Evolutionary conservation across 2,113 vertebrate species (phyloP), one percentile per base, ranked within the genome.

Genomic region (Melozone crissalis): DNA sequence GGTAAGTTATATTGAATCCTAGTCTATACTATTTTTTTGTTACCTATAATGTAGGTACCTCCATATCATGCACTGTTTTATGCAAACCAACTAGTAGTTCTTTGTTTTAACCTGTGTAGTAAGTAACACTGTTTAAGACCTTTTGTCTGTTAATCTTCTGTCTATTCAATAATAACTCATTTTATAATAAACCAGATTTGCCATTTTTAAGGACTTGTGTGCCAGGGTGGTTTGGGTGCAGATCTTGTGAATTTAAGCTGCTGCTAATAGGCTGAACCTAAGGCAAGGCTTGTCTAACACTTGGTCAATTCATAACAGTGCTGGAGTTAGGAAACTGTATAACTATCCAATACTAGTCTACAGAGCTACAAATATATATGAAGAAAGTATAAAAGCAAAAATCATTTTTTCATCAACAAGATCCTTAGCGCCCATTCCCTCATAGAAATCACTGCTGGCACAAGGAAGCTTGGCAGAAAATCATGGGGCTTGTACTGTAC

Each of bases 361-460:
- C 15, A 30, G 15, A 71, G 11, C 19, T 59, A 47, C 15, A 51
- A 61, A 41, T 51, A 59, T n/a, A 30, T 5, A 23, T 19, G 21
- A n/a, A 69, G 30, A 51, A 71, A 30, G 3, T 11, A 43, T 51
- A 30, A 43, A 82, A 61, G 2, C 7, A 51, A 71, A 71, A 61
- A 20, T 24, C 0, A 43, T 24, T 43, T 61, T 71, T 43, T 10
- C 7, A 61, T 35, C 15, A 35, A 30, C 20, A 62, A 54, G 8
- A 39, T 24, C 10, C 9, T 54, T 54, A 24, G 5, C 39, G 14
- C 2, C 4, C 1, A 0, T 28, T 18, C 8, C 26, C 14, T 66
- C 15, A 37, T 5, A 9, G 23, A 30, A 5, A 11, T 16, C 20
- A 31, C 2, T 43, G 10, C 37, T 58, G 23, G 3, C 16, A 37